Base-by-base conservation (phyloP, 1,140 invertebrate genomes). In the Cyrtorhinus lividipennis region DNA sequence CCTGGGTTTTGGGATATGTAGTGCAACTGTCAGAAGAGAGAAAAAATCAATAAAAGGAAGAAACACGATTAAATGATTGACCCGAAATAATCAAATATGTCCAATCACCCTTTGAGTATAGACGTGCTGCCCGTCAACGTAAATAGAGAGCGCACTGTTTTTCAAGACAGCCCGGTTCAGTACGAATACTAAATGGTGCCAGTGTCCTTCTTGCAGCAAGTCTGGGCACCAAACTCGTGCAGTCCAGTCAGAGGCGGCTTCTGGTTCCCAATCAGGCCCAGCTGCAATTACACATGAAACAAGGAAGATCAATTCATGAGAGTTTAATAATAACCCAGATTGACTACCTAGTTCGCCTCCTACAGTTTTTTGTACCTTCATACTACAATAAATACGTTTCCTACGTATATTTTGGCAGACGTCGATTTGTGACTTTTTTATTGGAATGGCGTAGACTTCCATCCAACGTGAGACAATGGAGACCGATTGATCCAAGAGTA, bases 1-100 rank as follows among this genome's bases (percentile, higher is more conserved):
- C 90, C 90, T 38, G 92, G 88, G 77, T 92, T 93, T 72, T 94
- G 92, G 5, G 90, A 87, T 61, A 97, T 92, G 73, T 98, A 98
- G 76, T 96, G 92, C 53, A 98, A 75, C 81, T 84, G 62, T n/a
- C n/a, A n/a, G n/a, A n/a, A 53, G 24, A 48, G n/a, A 45, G 1
- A 62, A 48, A 1, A 62, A 20, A 20, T 5, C 10, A 20, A 53
- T 12, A 46, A 53, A 13, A 1, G 2, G 24, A 27, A 2, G 26
- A 38, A 60, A 15, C 13, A 26, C n/a, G n/a, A n/a, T 2, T 5
- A 24, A 24, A 27, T 20, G n/a, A 24, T 24, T 27, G n/a, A n/a
- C n/a, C 13, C 26, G 15, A 27, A 20, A 5, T 27, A 1, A 27
- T 23, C n/a, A 26, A 56, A 53, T 15, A 0, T 56, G 13, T 24